Evolutionary conservation across 2,797 vertebrate genomes (phyloP), one percentile per base, ranked within the genome.

Genomic region (Oreochromis mossambicus): DNA sequence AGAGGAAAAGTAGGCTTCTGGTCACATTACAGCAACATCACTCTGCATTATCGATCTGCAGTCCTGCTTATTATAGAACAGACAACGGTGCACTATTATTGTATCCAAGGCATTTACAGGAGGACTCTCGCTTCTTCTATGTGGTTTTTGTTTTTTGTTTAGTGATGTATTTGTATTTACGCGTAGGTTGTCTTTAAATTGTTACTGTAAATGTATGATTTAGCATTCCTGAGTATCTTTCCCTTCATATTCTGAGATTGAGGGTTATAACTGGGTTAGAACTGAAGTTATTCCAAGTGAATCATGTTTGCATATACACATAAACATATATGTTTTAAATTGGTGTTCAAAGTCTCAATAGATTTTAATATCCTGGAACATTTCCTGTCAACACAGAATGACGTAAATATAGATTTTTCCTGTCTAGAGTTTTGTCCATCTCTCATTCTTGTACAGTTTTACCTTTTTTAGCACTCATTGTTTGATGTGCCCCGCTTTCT

Each of bases 31-130:
- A 79, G 82, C 82, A 83, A 1, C 80, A 89, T 91, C 84, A n/a
- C 78, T 88, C 85, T 87, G 79, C 84, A 83, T 90, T 79, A 93
- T 94, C 5, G 92, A 94, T 90, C 87, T 13, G 13, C 84, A 78
- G 61, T 78, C 79, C 43, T 41, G 48, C 82, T 82, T 89, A 83
- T 87, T 87, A 92, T 88, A 86, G 86, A 78, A 79, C 80, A 85
- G 87, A 82, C 81, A 17, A 24, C 52, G 80, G 8, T 77, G 80
- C 5, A n/a, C 87, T 88, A 52, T 89, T 84, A 84, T 81, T 88
- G 81, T 86, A 86, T 84, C 50, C 51, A 70, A 84, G 85, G 85
- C 36, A 26, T 80, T 82, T 58, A 29, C 79, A 83, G 21, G 34
- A 83, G 48, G 48, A 66, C 41, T 83, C 15, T 75, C 41, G 55